Evolutionary conservation across 2,113 vertebrate genomes (phyloP).

Genomic region (Ceratotherium simum): DNA sequence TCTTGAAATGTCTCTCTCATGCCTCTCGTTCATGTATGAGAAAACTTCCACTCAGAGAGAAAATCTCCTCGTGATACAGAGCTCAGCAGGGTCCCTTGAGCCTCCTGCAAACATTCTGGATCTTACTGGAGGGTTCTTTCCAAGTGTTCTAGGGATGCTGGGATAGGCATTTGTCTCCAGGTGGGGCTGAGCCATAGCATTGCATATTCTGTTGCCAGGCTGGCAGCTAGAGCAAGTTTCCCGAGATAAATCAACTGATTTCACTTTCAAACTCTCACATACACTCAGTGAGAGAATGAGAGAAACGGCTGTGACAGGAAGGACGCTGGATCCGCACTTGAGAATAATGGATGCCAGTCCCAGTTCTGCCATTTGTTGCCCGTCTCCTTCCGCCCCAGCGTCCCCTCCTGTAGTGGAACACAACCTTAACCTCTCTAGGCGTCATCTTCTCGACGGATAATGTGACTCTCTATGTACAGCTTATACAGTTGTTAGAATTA

Average conservation of each 20-base stretch:
- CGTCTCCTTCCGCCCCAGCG: fast-evolving
- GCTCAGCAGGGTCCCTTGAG: background rate
- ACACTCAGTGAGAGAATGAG: background rate
- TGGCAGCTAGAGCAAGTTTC: background rate
- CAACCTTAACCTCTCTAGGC: background rate
- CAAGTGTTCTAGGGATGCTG: background rate
- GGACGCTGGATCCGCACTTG: background rate
- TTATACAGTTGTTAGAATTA: background rate
- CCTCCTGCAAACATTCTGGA: background rate
- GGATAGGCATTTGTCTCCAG: background rate
- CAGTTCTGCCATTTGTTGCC: background rate
- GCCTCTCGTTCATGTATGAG: background rate
- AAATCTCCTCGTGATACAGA: fast-evolving
- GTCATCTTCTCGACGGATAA: background rate
- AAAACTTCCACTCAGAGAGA: background rate
- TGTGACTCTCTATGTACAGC: background rate
- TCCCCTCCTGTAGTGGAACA: no score
- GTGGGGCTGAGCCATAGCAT: background rate
- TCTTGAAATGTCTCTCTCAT: background rate
- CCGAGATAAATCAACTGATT: background rate
- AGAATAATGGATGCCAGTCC: background rate
- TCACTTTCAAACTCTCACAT: background rate
- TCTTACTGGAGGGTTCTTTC: background rate
- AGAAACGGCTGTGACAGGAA: background rate
- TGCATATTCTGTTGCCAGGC: background rate